Percentiles rank a stretch among this genome's conserved stretches.
Conservation (phyloP, 2,113 vertebrate species). For the Crypturellus undulatus region DNA sequence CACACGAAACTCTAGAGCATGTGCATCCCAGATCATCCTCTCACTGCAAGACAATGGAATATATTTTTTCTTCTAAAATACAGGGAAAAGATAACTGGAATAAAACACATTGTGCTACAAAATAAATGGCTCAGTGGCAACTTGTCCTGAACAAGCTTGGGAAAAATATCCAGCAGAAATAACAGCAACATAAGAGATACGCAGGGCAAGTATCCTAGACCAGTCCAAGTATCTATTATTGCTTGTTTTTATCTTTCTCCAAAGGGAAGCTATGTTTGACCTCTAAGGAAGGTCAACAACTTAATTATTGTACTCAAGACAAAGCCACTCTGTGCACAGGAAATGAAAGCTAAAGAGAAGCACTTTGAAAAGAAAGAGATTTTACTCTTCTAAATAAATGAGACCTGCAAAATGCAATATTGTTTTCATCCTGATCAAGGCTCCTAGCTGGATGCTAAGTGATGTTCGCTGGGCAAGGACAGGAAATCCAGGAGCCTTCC, state of each 20-base stretch:
- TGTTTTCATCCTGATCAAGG: conserved; percentile 53
- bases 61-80: background rate
- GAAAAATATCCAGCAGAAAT: conserved; percentile 57
- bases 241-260: conserved; percentile 76
- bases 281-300: conserved; percentile 74
- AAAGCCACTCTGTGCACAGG: conserved; percentile 76
- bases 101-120: background rate
- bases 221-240: conserved; percentile 70
- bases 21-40: background rate
- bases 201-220: conserved; percentile 28
- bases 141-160: conserved; percentile 23
- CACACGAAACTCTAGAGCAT: background rate
- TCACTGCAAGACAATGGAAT: background rate
- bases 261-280: conserved; percentile 77
- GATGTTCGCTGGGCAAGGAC: conserved; percentile 41
- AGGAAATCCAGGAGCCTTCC: conserved; percentile 56
- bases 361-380: conserved; percentile 67
- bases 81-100: background rate
- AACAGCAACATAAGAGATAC: conserved; percentile 56
- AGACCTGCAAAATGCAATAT: conserved; percentile 53
- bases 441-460: conserved; percentile 63
- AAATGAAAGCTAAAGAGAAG: conserved; percentile 77
- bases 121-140: background rate
- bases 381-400: conserved; percentile 70
- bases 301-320: conserved; percentile 80